Conservation (phyloP, 2,113 vertebrate species). For the Chaetodon auriga region DNA sequence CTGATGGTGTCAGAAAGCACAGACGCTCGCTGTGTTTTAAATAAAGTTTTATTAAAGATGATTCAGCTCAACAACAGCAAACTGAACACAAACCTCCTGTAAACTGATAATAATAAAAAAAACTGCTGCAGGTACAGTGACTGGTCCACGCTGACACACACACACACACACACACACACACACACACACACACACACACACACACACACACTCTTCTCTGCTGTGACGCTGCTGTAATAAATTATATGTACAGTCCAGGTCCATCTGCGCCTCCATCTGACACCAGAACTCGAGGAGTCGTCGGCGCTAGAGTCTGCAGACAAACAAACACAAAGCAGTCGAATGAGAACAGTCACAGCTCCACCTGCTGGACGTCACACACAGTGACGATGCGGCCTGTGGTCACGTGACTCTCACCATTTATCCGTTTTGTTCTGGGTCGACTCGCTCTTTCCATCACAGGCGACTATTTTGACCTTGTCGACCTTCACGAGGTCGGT, state of each 20-base stretch:
- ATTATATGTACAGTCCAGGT: slow-evolving; percentile 88
- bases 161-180: slow-evolving; percentile 17
- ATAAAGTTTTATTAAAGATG: slow-evolving; percentile 91
- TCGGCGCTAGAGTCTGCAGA: slow-evolving; percentile 90
- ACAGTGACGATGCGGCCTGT: no score
- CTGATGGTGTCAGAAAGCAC: neutral
- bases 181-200: slow-evolving; percentile 7
- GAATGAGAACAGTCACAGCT: no score
- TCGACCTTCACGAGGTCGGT: slow-evolving; percentile 99
- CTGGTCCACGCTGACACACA: slow-evolving; percentile 39
- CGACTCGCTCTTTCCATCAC: slow-evolving; percentile 91
- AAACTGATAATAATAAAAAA: slow-evolving; percentile 66
- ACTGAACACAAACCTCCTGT: slow-evolving; percentile 68
- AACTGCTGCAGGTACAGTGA: slow-evolving; percentile 58
- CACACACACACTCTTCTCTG: neutral
- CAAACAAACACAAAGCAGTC: neutral
- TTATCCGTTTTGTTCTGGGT: slow-evolving; percentile 64
- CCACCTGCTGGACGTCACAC: no score
- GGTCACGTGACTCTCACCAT: slow-evolving; percentile 9
- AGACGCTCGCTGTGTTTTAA: slow-evolving; percentile 80
- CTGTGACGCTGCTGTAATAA: slow-evolving; percentile 83
- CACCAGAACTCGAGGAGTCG: neutral
- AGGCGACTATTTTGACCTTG: slow-evolving; percentile 99
- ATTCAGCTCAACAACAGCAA: slow-evolving; percentile 65
- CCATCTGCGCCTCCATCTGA: slow-evolving; percentile 69